Percentiles rank a stretch among this genome's conserved stretches.
Evolutionary conservation across 2,113 vertebrate species (phyloP).

Genomic region (Neotragus pygmaeus): DNA sequence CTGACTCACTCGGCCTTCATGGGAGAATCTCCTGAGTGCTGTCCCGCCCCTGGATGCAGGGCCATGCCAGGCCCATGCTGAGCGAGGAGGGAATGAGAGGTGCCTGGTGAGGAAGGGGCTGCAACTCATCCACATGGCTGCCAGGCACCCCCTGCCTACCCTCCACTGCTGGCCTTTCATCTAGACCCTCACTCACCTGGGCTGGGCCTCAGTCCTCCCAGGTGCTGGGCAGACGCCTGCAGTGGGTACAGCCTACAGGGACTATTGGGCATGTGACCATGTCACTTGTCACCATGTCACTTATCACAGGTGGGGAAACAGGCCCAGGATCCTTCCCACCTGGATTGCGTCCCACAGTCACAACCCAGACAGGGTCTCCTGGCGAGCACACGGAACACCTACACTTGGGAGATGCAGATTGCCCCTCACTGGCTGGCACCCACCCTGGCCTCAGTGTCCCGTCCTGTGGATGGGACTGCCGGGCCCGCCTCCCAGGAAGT

Average conservation of each 20-base stretch:
- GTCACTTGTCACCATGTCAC: not conserved
- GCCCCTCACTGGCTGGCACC: not conserved
- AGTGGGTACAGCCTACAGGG: not conserved
- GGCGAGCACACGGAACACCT: too few species aligned
- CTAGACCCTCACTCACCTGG: not conserved
- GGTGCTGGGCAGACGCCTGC: too few species aligned
- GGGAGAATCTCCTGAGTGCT: not conserved
- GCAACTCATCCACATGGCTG: rapidly evolving
- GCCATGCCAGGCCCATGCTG: not conserved
- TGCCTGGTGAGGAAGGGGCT: not conserved
- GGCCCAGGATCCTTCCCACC: not conserved
- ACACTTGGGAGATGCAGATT: rapidly evolving
- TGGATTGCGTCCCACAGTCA: not conserved
- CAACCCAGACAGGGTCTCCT: not conserved
- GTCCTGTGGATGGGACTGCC: not conserved
- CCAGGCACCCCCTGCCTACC: too few species aligned
- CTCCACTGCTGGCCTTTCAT: not conserved
- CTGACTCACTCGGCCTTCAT: slow-evolving; percentile 14
- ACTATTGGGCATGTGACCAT: not conserved
- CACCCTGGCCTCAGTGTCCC: not conserved
- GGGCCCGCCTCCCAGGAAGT: too few species aligned
- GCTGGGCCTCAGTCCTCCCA: not conserved
- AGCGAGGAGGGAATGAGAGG: not conserved
- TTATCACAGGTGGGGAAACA: not conserved
- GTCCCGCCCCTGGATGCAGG: not conserved